phyloP scores from a whole-genome alignment of 2,888 invertebrate species.

The Furcula furcula region DNA sequence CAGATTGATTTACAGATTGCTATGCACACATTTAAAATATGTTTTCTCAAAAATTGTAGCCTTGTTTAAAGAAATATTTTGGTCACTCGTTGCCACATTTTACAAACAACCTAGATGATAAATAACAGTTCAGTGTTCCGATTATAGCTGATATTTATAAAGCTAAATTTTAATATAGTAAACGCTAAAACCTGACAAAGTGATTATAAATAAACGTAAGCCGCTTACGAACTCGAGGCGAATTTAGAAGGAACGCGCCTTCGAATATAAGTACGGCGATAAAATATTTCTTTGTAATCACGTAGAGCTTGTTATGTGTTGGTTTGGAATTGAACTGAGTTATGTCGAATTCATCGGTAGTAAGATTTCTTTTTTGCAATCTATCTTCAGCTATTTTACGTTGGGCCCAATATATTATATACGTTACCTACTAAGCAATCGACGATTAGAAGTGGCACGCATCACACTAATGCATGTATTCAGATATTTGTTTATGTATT shows the following conservation, averaged over 20 bases:
- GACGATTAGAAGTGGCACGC: too few relatives aligned
- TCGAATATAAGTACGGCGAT: not conserved
- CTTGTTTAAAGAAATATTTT: slow-evolving; percentile 42
- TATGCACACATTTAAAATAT: too few relatives aligned
- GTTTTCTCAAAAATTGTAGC: too few relatives aligned
- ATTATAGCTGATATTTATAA: not conserved
- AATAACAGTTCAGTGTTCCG: not conserved
- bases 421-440: too few relatives aligned
- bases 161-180: not conserved
- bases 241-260: not conserved
- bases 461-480: too few relatives aligned
- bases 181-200: not conserved
- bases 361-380: too few relatives aligned
- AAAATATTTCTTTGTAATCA: not conserved
- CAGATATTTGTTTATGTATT: too few relatives aligned
- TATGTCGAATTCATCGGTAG: not conserved
- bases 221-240: not conserved
- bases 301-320: not conserved
- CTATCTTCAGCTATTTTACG: too few relatives aligned
- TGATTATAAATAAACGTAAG: not conserved
- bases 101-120: not conserved
- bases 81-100: slow-evolving; percentile 12
- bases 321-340: not conserved
- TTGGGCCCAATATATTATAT: too few relatives aligned
- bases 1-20: too few relatives aligned